Evolutionary conservation across 2,888 invertebrate species (phyloP).

Genomic region (Pyrochroa serraticornis): DNA sequence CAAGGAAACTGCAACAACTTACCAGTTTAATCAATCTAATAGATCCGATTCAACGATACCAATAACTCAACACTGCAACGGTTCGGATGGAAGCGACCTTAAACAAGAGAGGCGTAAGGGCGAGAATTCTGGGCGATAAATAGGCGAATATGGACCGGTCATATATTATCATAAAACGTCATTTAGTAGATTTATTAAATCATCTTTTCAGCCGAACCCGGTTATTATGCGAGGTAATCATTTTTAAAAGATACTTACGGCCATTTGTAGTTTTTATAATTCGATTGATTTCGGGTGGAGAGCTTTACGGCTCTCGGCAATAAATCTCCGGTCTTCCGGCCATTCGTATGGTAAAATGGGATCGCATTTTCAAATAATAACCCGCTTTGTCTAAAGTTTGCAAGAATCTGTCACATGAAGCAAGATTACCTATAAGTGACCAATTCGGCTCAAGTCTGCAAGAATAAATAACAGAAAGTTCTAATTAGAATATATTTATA

Average conservation of each 20-base stretch:
- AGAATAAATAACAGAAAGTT: too few species aligned
- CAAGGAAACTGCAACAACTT: slow-evolving; percentile 39
- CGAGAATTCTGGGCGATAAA: slow-evolving; percentile 41
- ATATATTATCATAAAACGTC: slow-evolving; percentile 59
- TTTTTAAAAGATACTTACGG: slow-evolving; percentile 49
- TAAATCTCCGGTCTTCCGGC: not conserved
- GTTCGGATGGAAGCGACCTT: slow-evolving; percentile 39
- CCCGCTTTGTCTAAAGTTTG: too few species aligned
- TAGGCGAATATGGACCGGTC: slow-evolving; percentile 51
- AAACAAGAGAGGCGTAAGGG: slow-evolving; percentile 41
- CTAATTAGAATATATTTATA: too few species aligned
- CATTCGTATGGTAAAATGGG: too few species aligned
- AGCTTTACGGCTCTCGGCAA: slow-evolving; percentile 9
- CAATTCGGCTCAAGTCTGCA: too few species aligned
- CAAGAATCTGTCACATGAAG: too few species aligned
- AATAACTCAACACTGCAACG: slow-evolving; percentile 51
- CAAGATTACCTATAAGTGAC: too few species aligned
- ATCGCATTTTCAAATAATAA: too few species aligned
- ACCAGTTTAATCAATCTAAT: slow-evolving; percentile 56
- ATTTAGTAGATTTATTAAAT: slow-evolving; percentile 59
- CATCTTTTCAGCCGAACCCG: slow-evolving; percentile 54
- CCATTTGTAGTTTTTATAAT: slow-evolving; percentile 45
- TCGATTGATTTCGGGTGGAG: slow-evolving; percentile 39
- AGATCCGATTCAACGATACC: slow-evolving; percentile 50
- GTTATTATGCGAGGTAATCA: slow-evolving; percentile 55